These are phyloP conservation scores for Notodromas monacha DNA, from an alignment of 2,888 invertebrate genomes.

Conservation along the genomic window DNA sequence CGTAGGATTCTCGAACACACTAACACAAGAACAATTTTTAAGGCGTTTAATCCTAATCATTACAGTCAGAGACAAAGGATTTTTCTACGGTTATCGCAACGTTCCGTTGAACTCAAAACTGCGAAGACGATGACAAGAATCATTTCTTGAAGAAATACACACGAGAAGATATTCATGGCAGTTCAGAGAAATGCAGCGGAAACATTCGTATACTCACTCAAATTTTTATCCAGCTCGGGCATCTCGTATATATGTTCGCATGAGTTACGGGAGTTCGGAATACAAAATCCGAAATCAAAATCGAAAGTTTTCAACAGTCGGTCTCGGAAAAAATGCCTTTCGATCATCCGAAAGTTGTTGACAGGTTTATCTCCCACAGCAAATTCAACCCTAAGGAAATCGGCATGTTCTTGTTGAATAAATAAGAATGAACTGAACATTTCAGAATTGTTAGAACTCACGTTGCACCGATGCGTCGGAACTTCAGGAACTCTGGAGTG, in stretches of 20 bases:
- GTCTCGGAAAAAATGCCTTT: constrained; percentile 79
- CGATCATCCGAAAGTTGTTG: constrained; percentile 79
- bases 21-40: too few relatives aligned
- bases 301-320: constrained; percentile 82
- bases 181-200: too few relatives aligned
- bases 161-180: too few relatives aligned
- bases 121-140: too few relatives aligned
- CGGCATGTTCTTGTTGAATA: neutral
- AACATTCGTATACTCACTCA: constrained; percentile 28
- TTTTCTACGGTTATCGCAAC: too few relatives aligned
- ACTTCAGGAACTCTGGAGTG: constrained; percentile 78
- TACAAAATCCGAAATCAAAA: constrained; percentile 97
- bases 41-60: too few relatives aligned
- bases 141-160: too few relatives aligned
- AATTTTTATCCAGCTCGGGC: constrained; percentile 47
- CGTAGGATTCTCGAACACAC: too few relatives aligned
- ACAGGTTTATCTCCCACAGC: constrained; percentile 71
- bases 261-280: constrained; percentile 83
- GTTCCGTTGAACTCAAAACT: too few relatives aligned
- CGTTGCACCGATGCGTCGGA: constrained; percentile 91
- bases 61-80: too few relatives aligned
- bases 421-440: too few relatives aligned
- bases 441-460: too few relatives aligned
- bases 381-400: constrained; percentile 49
- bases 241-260: constrained; percentile 99